phyloP scores from a whole-genome alignment of 2,888 invertebrate species.

The Petrolisthes cinctipes region DNA sequence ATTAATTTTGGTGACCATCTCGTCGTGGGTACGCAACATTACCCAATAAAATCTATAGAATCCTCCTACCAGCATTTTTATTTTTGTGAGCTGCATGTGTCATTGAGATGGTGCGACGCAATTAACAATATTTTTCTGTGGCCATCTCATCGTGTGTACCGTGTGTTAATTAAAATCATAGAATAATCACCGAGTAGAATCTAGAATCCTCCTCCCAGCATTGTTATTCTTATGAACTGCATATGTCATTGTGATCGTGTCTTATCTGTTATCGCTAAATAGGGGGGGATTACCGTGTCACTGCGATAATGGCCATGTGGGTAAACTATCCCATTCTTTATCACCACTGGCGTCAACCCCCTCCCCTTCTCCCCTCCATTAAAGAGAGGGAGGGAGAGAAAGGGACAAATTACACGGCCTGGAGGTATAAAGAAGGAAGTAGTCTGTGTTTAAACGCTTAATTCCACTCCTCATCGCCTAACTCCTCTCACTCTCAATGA shows the following conservation, averaged over 20 bases:
- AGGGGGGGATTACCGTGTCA: conserved; percentile 16
- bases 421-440: conserved; percentile 16
- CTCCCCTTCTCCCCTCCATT: not conserved
- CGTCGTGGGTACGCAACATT: too few species aligned
- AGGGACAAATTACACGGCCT: conserved; percentile 16
- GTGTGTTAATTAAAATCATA: too few species aligned
- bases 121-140: too few species aligned
- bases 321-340: conserved; percentile 18
- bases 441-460: conserved; percentile 16
- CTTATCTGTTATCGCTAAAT: conserved; percentile 15
- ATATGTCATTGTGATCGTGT: conserved; percentile 5
- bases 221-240: too few species aligned
- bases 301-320: conserved; percentile 3
- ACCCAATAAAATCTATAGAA: too few species aligned
- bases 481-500: not conserved
- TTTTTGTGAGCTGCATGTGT: too few species aligned
- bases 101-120: too few species aligned
- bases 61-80: too few species aligned
- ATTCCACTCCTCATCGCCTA: conserved; percentile 10
- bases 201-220: too few species aligned
- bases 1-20: too few species aligned
- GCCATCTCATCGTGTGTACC: too few species aligned
- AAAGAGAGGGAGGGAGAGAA: conserved; percentile 4
- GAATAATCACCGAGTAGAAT: too few species aligned
- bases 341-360: not conserved